Base-by-base conservation (phyloP, 2,113 vertebrate genomes). In the Engystomops pustulosus region DNA sequence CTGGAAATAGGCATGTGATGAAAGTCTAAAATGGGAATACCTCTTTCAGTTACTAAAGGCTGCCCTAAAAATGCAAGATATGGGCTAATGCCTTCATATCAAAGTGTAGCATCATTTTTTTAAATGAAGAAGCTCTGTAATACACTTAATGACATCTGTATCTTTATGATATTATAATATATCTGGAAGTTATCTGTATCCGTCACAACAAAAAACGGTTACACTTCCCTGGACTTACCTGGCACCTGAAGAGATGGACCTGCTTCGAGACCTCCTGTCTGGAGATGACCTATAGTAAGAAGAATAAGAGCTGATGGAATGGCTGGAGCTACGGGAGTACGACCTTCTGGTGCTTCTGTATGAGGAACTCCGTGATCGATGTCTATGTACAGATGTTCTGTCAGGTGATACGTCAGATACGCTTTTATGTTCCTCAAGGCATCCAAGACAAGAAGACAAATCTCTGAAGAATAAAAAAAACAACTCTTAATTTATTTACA, bases 241-340 rank as follows among this genome's bases (percentile, higher is more conserved):
- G 90, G 92, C 95, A 87, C 89, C 93, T 3, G 95, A 96, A 45
- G 95, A 95, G 79, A 90, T 90, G 6, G 97, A 97, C 25, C 90
- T 90, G 90, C 96, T 97, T 84, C 94, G 88, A 72, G 95, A 94
- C 72, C 92, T 94, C 86, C 91, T 94, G 71, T 91, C 47, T 53
- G 60, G 89, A 2, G 94, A 95, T 86, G 91, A 86, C 76, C 91
- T 90, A 90, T 0, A 86, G 79, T 30, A 86, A 0, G 91, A 94
- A 72, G 91, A 88, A 32, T 17, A 85, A 70, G 90, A 96, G 79
- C 84, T 90, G 3, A 92, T 91, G 34, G 94, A 95, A 49, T 86
- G 87, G 77, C 92, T 94, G 85, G 94, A 93, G 53, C 92, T 89
- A 11, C 88, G 90, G 62, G 95, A 96, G 81, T 70, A 45, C 55